These are phyloP conservation scores for Nomada hirtipes DNA, from an alignment of 2,888 invertebrate species.

Conservation along the genomic window DNA sequence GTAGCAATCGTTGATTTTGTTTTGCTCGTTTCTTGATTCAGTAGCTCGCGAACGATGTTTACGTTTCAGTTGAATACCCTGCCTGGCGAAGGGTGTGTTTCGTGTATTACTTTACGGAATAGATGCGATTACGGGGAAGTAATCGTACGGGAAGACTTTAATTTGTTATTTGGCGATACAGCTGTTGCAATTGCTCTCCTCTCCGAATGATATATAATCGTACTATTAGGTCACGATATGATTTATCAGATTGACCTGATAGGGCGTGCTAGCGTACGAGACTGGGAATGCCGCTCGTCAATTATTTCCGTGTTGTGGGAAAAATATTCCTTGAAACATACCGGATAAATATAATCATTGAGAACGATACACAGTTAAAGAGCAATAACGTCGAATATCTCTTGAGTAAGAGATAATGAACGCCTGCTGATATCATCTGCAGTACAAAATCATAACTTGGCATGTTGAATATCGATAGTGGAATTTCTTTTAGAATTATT, in stretches of 20 bases:
- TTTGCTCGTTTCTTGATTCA: neutral
- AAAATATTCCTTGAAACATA: neutral
- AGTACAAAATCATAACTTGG: neutral
- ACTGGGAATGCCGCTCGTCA: conserved; percentile 12
- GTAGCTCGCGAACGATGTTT: too few species aligned
- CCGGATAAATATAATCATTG: neutral
- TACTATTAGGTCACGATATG: neutral
- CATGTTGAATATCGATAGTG: neutral
- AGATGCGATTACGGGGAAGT: too few species aligned
- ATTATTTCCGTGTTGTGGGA: neutral
- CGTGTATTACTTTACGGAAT: too few species aligned
- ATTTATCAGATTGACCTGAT: neutral
- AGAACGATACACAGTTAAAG: neutral
- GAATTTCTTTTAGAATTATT: neutral
- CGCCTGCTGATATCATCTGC: neutral
- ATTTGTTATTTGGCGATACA: too few species aligned
- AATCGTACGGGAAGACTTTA: too few species aligned
- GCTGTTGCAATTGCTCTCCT: too few species aligned
- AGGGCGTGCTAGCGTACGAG: neutral
- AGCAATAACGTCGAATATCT: neutral
- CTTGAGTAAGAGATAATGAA: neutral
- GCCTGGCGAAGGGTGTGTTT: too few species aligned
- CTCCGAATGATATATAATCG: neutral
- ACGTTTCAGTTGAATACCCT: too few species aligned
- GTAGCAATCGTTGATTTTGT: neutral